Evolutionary conservation across 64 coral and sea anemone species (phyloP), one percentile per base, ranked within the genome.

Genomic region (Montipora foliosa): DNA sequence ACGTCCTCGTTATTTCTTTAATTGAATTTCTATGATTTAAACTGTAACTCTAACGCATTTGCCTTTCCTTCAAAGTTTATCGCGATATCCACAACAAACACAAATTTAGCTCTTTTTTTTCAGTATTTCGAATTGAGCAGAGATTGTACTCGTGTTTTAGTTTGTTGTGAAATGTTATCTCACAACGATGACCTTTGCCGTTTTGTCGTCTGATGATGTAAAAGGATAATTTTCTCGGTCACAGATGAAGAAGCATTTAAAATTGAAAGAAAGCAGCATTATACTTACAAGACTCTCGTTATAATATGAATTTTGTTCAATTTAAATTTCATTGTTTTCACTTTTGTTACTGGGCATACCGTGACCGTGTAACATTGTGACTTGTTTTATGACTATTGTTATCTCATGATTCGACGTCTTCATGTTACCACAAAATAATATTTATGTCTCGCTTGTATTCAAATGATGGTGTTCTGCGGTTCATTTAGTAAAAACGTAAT

Each of bases 371-470:
- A 71, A 24, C 17, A 71, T 71, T 6, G 15, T 49, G 8, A 20
- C 46, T 37, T 82, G 52, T 44, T 44, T 62, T 80, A 53, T 59
- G 58, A 82, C 21, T 82, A 81, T 4, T 25, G 20, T 37, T 37
- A 29, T 61, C 81, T 58, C 12, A 6, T 67, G 58, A 19, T 44
- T 11, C 61, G 61, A 64, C 37, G 37, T 37, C 61, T 64, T 16
- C 61, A 64, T 64, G 2, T 8, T 25, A 84, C 60, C 60, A 17
- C 81, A 67, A 47, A 62, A 67, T 84, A 84, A 67, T 84, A 67
- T 64, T 84, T 47, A 83, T 83, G 81, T 84, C 81, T 84, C 12
- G 58, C 59, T 68, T 67, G 62, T 84, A 84, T 84, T 67, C 81
- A 84, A 84, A 84, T 67, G 61, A 16, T 64, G 14, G 9, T 64